These are phyloP conservation scores for Ia io DNA, from an alignment of 2,113 vertebrate genomes.

Conservation along the genomic window DNA sequence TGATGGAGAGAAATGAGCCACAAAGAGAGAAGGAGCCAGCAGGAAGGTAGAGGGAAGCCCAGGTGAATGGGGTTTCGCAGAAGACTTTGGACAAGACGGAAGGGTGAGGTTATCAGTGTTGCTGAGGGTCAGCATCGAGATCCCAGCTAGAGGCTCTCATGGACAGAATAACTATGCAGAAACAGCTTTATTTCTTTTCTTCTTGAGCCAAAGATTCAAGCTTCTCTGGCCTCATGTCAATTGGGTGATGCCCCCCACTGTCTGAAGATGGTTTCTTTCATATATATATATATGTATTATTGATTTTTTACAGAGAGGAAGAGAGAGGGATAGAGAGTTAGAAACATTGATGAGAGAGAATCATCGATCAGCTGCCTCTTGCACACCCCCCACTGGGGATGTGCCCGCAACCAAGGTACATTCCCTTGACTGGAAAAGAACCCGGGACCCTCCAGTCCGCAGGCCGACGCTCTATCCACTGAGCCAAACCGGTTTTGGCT, in stretches of 20 bases:
- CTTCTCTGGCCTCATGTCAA: neutral
- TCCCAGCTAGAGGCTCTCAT: neutral
- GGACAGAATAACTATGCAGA: neutral
- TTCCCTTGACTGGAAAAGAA: too few species aligned
- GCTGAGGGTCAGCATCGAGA: neutral
- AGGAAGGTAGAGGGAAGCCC: neutral
- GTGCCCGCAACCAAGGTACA: too few species aligned
- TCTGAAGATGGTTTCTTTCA: neutral
- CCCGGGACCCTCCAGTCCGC: too few species aligned
- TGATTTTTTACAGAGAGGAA: too few species aligned
- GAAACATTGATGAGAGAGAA: too few species aligned
- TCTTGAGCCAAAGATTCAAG: neutral
- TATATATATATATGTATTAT: too few species aligned
- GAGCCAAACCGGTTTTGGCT: too few species aligned
- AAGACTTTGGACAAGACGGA: neutral
- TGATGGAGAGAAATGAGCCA: slow-evolving; percentile 6
- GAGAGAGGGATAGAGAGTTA: too few species aligned
- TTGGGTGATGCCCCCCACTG: neutral
- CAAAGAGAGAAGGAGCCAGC: neutral
- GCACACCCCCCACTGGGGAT: too few species aligned
- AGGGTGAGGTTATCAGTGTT: neutral
- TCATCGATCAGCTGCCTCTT: too few species aligned
- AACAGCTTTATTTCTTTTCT: slow-evolving; percentile 1
- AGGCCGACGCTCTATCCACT: too few species aligned
- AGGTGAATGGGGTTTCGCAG: neutral